Evolutionary conservation across 2,113 vertebrate genomes (phyloP), one percentile per base, ranked within the genome.

Genomic region (Hippocampus guttulatus): DNA sequence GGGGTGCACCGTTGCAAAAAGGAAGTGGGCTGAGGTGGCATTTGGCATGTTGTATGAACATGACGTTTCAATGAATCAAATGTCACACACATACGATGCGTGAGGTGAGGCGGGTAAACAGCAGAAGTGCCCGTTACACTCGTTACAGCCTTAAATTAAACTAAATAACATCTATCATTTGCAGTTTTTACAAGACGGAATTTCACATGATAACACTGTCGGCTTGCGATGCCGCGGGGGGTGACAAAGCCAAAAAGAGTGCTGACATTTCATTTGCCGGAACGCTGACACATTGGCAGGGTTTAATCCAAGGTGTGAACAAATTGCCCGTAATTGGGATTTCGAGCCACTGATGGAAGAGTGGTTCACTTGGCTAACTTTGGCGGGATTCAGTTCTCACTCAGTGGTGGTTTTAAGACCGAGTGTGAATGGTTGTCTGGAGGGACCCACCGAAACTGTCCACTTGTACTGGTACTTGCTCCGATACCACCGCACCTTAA

Each of bases 231-330:
- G 79, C 87, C 81, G 71, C 85, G 40, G 87, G 83, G 70, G 57
- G 77, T 74, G 57, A 70, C 55, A 38, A 25, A 76, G 51, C 63
- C 76, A 38, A 12, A 74, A 41, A 75, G 55, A 23, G 20, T 45
- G 33, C 18, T 84, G 84, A 81, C 85, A 81, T 86, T 83, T 82
- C 67, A 84, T 85, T 74, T 76, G 71, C 69, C 43, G 40, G 40
- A 23, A 43, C n/a, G 40, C 63, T 45, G 63, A 64, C 63, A 45
- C 63, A 47, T 65, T 65, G 64, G 64, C 64, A 65, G 70, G 58
- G 67, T 75, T 51, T 83, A 71, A 88, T 85, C 74, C 47, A 23
- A 60, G 75, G 81, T 86, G 87, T 78, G 55, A 71, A 81, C 73
- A 79, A 80, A 88, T 81, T 74, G 64, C 43, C 14, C 16, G 7